Evolutionary conservation across 2,888 invertebrate species (phyloP).

Genomic region (Agrotis puta): DNA sequence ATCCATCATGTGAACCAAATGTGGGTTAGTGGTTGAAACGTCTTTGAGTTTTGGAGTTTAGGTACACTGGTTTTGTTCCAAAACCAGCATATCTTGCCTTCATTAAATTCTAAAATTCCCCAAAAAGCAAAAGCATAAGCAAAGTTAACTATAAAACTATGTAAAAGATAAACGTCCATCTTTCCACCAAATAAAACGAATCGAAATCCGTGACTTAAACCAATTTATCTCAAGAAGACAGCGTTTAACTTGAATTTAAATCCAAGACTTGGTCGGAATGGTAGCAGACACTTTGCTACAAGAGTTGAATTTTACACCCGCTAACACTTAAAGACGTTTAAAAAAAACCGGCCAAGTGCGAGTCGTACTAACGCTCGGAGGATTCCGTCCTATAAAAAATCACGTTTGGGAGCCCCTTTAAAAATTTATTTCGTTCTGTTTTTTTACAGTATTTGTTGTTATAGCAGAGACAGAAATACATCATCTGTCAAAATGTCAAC

Average conservation of each 20-base stretch:
- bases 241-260: slow-evolving; percentile 62
- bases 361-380: no score
- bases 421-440: no score
- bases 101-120: not conserved
- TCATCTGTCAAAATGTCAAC: no score
- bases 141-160: slow-evolving; percentile 15
- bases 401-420: no score
- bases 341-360: slow-evolving; percentile 23
- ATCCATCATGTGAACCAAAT: no score
- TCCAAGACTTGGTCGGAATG: slow-evolving; percentile 49
- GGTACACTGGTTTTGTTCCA: no score
- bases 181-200: slow-evolving; percentile 27
- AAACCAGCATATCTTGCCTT: not conserved
- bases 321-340: slow-evolving; percentile 56
- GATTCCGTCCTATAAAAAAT: no score
- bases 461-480: no score
- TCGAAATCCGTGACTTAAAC: slow-evolving; percentile 48
- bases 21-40: no score
- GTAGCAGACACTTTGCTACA: slow-evolving; percentile 50
- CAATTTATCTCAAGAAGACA: slow-evolving; percentile 59
- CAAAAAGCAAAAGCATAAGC: not conserved
- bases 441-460: no score
- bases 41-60: no score
- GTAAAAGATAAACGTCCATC: slow-evolving; percentile 30
- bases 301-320: slow-evolving; percentile 60